These are phyloP conservation scores for Bursaphelenchus mucronatus DNA, from an alignment of 1,140 invertebrate genomes.

Conservation along the genomic window DNA sequence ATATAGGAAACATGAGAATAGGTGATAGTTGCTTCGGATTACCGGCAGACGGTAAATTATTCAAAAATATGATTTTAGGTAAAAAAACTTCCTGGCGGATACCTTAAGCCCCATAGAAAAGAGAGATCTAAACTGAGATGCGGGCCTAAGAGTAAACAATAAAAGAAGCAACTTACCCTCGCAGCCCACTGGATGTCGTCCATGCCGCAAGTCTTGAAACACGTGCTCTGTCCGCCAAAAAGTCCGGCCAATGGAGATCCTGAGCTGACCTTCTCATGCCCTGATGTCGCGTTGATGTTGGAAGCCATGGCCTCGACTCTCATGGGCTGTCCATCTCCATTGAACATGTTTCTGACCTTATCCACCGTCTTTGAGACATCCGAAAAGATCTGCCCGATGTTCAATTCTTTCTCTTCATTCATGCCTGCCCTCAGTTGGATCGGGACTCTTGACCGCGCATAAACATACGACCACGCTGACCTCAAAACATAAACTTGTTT, in stretches of 20 bases:
- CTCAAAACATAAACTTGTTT: too few relatives aligned
- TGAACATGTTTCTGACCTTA: conserved; percentile 7
- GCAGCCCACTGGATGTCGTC: conserved; percentile 58
- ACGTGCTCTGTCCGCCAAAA: conserved; percentile 35
- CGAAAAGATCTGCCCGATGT: conserved; percentile 13
- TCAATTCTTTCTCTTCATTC: background rate
- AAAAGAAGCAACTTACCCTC: conserved; percentile 32
- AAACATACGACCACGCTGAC: too few relatives aligned
- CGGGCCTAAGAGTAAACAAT: background rate
- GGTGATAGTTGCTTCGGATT: too few relatives aligned
- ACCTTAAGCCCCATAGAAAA: conserved; percentile 2
- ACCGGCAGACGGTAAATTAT: too few relatives aligned
- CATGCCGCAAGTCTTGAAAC: conserved; percentile 59
- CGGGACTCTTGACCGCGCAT: too few relatives aligned
- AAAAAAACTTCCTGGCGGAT: conserved; percentile 1
- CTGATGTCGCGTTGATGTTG: background rate
- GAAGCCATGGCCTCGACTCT: background rate
- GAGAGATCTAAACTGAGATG: background rate
- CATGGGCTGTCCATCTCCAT: background rate
- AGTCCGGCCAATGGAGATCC: conserved; percentile 37
- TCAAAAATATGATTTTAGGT: background rate
- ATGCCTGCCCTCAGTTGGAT: too few relatives aligned
- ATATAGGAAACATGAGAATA: too few relatives aligned
- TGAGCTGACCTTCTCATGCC: background rate
- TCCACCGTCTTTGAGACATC: conserved; percentile 13